These are phyloP conservation scores for Virgularia gustaviana DNA, from an alignment of 92 coral and sea anemone species.

Conservation along the genomic window DNA sequence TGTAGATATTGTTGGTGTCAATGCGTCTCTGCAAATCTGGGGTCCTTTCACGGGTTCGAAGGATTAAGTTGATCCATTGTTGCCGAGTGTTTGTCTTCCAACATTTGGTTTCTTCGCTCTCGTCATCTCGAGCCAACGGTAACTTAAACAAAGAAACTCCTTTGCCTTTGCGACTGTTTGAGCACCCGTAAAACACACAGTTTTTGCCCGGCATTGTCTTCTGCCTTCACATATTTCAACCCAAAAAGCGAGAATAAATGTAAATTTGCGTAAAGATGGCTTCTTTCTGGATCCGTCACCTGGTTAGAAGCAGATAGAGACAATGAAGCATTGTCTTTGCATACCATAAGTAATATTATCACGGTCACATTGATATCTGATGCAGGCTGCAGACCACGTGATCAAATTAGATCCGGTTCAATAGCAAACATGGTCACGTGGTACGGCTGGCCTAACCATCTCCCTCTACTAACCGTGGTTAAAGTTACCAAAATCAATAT, in stretches of 20 bases:
- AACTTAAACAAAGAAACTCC: constrained; percentile 33
- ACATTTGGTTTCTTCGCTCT: background rate
- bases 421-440: too few relatives aligned
- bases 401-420: constrained; percentile 7
- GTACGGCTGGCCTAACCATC: too few relatives aligned
- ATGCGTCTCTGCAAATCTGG: background rate
- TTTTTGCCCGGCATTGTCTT: constrained; percentile 25
- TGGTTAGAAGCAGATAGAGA: too few relatives aligned
- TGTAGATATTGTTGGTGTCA: background rate
- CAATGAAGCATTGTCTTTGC: constrained; percentile 13
- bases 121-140: too few relatives aligned
- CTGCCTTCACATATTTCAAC: background rate
- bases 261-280: background rate
- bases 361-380: constrained; percentile 5
- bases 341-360: background rate
- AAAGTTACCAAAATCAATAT: too few relatives aligned
- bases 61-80: background rate
- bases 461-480: too few relatives aligned
- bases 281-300: constrained; percentile 4
- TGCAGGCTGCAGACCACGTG: constrained; percentile 40
- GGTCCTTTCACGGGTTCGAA: background rate
- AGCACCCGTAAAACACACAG: constrained; percentile 28
- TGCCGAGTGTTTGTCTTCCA: background rate
- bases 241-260: constrained; percentile 6
- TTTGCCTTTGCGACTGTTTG: constrained; percentile 17